Evolutionary conservation across 2,888 invertebrate species (phyloP).

Genomic region (Agonum fuliginosum): DNA sequence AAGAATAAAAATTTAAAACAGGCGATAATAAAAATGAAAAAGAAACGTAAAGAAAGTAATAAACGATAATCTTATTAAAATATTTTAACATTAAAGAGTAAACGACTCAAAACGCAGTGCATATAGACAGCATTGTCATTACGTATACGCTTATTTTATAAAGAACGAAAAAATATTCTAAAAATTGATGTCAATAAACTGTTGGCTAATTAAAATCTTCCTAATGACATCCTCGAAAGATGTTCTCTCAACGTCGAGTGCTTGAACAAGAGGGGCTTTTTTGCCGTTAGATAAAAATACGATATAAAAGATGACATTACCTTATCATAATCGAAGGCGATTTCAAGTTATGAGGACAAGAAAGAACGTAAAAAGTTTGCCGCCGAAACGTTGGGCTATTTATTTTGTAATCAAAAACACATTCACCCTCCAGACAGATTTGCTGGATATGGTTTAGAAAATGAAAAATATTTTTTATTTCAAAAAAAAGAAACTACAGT

Average conservation of each 20-base stretch:
- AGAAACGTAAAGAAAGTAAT: background rate
- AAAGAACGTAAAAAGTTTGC: background rate
- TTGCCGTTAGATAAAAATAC: background rate
- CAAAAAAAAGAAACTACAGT: no score
- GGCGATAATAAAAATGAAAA: slow-evolving; percentile 3
- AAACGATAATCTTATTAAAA: slow-evolving; percentile 6
- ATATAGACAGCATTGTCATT: background rate
- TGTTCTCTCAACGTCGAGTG: slow-evolving; percentile 2
- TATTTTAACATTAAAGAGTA: background rate
- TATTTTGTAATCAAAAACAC: slow-evolving; percentile 22
- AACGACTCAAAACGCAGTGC: background rate
- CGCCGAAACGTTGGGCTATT: background rate
- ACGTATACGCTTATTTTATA: background rate
- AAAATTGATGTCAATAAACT: slow-evolving; percentile 3
- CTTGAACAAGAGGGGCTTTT: background rate
- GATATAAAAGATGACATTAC: slow-evolving; percentile 25
- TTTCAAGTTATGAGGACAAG: slow-evolving; percentile 11
- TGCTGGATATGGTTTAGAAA: background rate
- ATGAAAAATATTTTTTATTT: background rate
- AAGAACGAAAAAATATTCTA: background rate
- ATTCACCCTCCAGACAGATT: slow-evolving; percentile 4
- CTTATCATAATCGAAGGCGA: slow-evolving; percentile 32
- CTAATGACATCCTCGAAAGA: slow-evolving; percentile 1
- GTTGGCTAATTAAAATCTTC: slow-evolving; percentile 4
- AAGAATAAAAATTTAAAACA: background rate